Conservation (phyloP, 2,888 invertebrate species). For the Dusona sp. region DNA sequence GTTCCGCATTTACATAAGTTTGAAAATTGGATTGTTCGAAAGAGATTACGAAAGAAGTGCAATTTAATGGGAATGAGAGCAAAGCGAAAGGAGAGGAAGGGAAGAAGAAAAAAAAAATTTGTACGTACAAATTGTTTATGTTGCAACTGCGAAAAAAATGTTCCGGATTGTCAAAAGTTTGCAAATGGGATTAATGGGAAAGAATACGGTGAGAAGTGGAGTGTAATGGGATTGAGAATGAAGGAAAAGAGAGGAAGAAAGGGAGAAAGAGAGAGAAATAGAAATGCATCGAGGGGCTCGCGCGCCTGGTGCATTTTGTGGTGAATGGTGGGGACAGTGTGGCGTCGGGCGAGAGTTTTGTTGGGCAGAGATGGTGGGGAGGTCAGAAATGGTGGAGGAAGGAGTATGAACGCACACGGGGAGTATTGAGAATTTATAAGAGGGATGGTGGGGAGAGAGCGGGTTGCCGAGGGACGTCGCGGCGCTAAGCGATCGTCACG, state of each 20-base stretch:
- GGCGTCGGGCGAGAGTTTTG: slow-evolving; percentile 54
- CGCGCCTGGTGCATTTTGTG: slow-evolving; percentile 26
- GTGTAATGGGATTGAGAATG: slow-evolving; percentile 49
- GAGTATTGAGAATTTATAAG: slow-evolving; percentile 33
- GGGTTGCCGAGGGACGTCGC: slow-evolving; percentile 79
- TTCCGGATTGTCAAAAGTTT: not conserved
- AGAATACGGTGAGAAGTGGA: slow-evolving; percentile 45
- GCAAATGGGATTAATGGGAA: slow-evolving; percentile 32
- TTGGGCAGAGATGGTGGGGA: not conserved
- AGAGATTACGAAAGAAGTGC: not conserved
- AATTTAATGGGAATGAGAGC: not conserved
- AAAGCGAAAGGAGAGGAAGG: not conserved
- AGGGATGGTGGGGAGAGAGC: slow-evolving; percentile 69
- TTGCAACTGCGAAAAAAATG: not conserved
- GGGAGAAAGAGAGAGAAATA: slow-evolving; percentile 27
- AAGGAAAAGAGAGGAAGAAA: slow-evolving; percentile 22
- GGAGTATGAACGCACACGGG: slow-evolving; percentile 25
- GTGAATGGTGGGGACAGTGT: slow-evolving; percentile 46
- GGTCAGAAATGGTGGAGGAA: slow-evolving; percentile 19
- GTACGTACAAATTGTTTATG: not conserved
- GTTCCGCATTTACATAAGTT: not conserved
- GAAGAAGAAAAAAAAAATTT: not conserved
- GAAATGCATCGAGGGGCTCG: slow-evolving; percentile 34
- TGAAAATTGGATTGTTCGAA: not conserved
- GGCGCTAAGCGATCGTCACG: slow-evolving; percentile 79